Evolutionary conservation across 2,888 invertebrate species (phyloP), one percentile per base, ranked within the genome.

Genomic region (Helleia helle): DNA sequence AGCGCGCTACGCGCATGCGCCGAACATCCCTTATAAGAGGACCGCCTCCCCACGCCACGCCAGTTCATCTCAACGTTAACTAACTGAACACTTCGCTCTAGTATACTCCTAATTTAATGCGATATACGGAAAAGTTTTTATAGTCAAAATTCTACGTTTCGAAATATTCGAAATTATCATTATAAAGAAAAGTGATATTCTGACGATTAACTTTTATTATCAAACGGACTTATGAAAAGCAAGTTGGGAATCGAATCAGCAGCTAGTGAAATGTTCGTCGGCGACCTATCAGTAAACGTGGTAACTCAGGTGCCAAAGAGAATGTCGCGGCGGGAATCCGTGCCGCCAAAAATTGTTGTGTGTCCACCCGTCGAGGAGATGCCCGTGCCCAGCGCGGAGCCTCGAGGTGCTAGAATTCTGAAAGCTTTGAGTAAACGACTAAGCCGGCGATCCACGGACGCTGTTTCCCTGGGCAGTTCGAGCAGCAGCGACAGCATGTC

Each of bases 401-500:
- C 73, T 11, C 87, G 89, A 6, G 90, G 90, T 38, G 79, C 89
- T 44, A 83, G 90, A 36, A 80, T 92, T 53, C 87, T 92, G 58
- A 87, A 90, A 49, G 89, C 89, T 17, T 86, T 92, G 48, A 88
- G 89, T 64, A 83, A 87, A 42, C 87, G 88, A 48, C 83, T 92
- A 36, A 86, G 89, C 0, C 79, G 88, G 39, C 75, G 86, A 31
- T 76, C 87, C 42, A 66, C 65, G 7, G 67, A 86, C 59, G 60
- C 73, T 45, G 65, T 81, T 55, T 84, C 83, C 8, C 48, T 72
- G 22, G 79, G 69, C 46, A 85, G 80, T 51, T 80, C 83, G 12
- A 81, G 79, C 56, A 81, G 80, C 59, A 83, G 69, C 54, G 83
- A 83, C 53, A 80, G 76, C 59, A 70, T 77, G 46, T 72, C 74